A percentile compares a stretch with the other conserved stretches of the same genome.
phyloP scores from a whole-genome alignment of 2,113 vertebrate genomes.

The Saguinus midas region DNA sequence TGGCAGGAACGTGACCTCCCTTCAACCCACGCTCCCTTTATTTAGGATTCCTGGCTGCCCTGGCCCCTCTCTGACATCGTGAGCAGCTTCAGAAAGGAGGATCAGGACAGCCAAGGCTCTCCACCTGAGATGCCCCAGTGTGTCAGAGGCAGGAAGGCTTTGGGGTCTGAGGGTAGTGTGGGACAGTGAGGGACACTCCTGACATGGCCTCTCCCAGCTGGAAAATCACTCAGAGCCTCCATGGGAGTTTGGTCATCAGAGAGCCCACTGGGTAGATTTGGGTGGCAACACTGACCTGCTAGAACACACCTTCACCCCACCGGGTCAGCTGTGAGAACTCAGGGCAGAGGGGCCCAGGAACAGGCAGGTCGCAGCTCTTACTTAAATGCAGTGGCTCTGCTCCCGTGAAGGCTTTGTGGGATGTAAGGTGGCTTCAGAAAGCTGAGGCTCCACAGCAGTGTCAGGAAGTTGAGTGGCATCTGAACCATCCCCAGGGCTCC shows the following conservation, averaged over 20 bases:
- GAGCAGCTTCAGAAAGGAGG: not conserved
- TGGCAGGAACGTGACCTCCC: not conserved
- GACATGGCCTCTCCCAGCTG: not conserved
- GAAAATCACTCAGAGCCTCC: not conserved
- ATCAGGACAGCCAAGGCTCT: not conserved
- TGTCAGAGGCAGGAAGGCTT: not conserved
- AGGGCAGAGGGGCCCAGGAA: not conserved
- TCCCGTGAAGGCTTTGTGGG: not conserved
- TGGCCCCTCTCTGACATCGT: not conserved
- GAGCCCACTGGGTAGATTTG: not conserved
- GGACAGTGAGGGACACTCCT: not conserved
- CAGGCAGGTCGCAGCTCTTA: not conserved
- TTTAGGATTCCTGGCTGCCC: not conserved
- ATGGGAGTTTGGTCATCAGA: not conserved
- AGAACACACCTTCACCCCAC: not conserved
- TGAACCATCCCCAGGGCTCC: not conserved
- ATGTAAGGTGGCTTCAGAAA: not conserved
- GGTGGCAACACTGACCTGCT: not conserved
- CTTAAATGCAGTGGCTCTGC: not conserved
- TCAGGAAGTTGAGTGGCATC: too few relatives aligned
- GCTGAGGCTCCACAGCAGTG: not conserved
- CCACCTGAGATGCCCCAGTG: not conserved
- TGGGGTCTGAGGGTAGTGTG: not conserved
- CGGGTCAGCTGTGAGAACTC: not conserved
- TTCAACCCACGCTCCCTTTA: not conserved